phyloP scores from a whole-genome alignment of 2,888 invertebrate species.

The Machimus rusticus region DNA sequence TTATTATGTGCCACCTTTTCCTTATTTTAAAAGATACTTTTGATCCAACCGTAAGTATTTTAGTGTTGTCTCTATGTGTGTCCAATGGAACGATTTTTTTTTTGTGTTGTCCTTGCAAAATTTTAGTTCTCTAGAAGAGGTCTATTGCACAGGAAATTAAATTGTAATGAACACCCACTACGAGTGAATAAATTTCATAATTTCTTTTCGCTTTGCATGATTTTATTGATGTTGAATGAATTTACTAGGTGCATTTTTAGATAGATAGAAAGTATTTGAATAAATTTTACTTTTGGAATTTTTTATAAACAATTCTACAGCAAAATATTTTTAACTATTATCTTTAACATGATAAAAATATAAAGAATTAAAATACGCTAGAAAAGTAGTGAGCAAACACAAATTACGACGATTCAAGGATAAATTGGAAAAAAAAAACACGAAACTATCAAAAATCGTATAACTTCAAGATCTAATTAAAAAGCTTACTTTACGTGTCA shows the following conservation, averaged over 20 bases:
- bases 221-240: not conserved
- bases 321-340: not conserved
- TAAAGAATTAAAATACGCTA: too few relatives aligned
- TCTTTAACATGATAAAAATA: too few relatives aligned
- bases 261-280: not conserved
- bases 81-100: not conserved
- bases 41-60: slow-evolving; percentile 6
- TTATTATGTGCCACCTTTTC: not conserved
- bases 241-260: not conserved
- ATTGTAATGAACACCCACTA: not conserved
- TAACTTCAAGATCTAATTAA: too few relatives aligned
- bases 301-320: not conserved
- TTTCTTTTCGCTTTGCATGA: slow-evolving; percentile 17
- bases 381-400: too few relatives aligned
- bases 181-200: slow-evolving; percentile 26
- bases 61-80: not conserved
- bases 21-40: not conserved
- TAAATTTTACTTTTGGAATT: not conserved
- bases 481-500: too few relatives aligned
- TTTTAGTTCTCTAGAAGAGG: not conserved
- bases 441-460: too few relatives aligned
- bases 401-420: too few relatives aligned
- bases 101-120: not conserved
- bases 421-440: too few relatives aligned
- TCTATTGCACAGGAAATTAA: not conserved